phyloP scores from a whole-genome alignment of 2,113 vertebrate species.

The Castor canadensis region DNA sequence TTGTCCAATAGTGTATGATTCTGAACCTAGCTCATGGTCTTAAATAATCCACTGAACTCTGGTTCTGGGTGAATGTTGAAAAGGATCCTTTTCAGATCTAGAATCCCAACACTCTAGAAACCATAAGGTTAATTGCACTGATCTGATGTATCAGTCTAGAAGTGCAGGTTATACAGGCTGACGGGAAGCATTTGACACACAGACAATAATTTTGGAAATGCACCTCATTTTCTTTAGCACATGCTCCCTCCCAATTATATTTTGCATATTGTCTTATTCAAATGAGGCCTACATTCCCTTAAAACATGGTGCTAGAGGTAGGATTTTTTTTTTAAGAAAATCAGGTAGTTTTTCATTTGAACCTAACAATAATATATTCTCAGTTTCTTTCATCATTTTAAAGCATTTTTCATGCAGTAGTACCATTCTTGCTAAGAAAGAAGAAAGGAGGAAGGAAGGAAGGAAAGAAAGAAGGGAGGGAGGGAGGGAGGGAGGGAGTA shows the following conservation, averaged over 20 bases:
- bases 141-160: not conserved
- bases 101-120: not conserved
- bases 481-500: too few relatives aligned
- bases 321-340: conserved; percentile 26
- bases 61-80: not conserved
- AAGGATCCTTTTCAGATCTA: not conserved
- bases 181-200: not conserved
- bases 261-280: not conserved
- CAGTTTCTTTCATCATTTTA: not conserved
- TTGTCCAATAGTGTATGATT: not conserved
- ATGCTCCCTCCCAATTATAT: not conserved
- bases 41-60: not conserved
- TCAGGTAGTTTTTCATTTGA: not conserved
- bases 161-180: fast-evolving
- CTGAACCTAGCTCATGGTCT: not conserved
- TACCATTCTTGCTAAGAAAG: not conserved
- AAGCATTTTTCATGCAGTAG: not conserved
- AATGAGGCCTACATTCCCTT: not conserved
- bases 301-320: not conserved
- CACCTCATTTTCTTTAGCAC: not conserved
- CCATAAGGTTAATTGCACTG: not conserved
- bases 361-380: not conserved
- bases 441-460: too few relatives aligned
- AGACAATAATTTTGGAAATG: not conserved
- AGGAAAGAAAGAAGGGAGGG: too few relatives aligned